Conservation (phyloP, 1,140 invertebrate species). For the Pomacea maculata region DNA sequence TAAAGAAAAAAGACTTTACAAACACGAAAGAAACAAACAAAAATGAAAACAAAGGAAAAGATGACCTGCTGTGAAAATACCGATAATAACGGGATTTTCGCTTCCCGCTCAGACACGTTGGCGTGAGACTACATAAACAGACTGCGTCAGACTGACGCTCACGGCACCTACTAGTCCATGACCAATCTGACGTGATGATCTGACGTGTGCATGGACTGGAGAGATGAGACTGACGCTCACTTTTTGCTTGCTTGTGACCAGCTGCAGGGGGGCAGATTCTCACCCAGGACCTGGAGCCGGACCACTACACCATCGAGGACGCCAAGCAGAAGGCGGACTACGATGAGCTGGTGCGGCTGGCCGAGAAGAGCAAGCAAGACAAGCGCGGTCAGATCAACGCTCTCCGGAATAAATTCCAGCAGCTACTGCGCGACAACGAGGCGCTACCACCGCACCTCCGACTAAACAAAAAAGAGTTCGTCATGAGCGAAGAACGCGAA, state of each 20-base stretch:
- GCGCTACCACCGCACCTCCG: background rate
- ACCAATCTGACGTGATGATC: too few relatives aligned
- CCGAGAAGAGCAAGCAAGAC: constrained; percentile 9
- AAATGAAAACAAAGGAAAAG: too few relatives aligned
- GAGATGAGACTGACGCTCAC: too few relatives aligned
- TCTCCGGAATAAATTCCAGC: background rate
- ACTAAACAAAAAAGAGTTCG: background rate
- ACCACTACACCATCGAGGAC: constrained; percentile 20
- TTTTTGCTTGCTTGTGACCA: background rate
- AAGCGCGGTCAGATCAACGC: background rate
- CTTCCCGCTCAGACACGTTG: too few relatives aligned
- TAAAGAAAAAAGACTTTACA: too few relatives aligned
- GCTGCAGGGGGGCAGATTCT: background rate
- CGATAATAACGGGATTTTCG: too few relatives aligned
- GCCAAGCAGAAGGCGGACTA: constrained; percentile 19
- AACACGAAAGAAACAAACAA: too few relatives aligned
- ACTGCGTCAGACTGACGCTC: too few relatives aligned
- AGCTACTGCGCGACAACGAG: background rate
- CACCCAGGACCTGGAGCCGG: background rate
- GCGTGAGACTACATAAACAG: too few relatives aligned
- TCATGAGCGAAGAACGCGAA: background rate
- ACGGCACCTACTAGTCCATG: too few relatives aligned
- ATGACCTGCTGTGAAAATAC: too few relatives aligned
- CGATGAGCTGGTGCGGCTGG: constrained; percentile 4
- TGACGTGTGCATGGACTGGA: too few relatives aligned